A percentile compares a stretch with the other conserved stretches of the same genome.
Conservation (phyloP, 2,797 vertebrate species). For the Epinephelus awoara region DNA sequence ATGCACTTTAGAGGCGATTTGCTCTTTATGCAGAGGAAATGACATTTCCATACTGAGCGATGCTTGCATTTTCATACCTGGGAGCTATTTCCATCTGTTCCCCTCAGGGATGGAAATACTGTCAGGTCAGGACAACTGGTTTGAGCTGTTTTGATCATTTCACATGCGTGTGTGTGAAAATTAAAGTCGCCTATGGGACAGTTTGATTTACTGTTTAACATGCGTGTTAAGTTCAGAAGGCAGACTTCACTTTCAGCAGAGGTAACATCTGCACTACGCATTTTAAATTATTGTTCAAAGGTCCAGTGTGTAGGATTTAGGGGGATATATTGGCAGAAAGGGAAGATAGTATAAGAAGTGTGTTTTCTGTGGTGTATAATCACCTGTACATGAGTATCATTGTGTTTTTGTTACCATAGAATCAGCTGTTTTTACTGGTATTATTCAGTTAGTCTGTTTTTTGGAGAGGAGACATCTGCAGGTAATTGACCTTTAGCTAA, state of each 20-base stretch:
- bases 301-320: too few species aligned
- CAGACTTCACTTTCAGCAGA: background rate
- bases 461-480: too few species aligned
- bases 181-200: background rate
- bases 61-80: conserved; percentile 51
- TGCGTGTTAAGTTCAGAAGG: background rate
- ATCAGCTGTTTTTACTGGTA: too few species aligned
- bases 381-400: too few species aligned
- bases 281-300: background rate
- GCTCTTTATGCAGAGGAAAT: conserved; percentile 63
- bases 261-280: background rate
- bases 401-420: too few species aligned
- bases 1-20: conserved; percentile 50
- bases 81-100: conserved; percentile 54
- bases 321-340: too few species aligned
- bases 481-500: too few species aligned
- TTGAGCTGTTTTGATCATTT: conserved; percentile 21
- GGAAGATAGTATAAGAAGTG: too few species aligned
- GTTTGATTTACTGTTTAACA: conserved; percentile 6
- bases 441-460: too few species aligned
- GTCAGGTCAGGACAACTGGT: conserved; percentile 25
- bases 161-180: conserved; percentile 18
- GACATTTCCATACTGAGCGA: conserved; percentile 65
- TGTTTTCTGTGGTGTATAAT: too few species aligned
- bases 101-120: conserved; percentile 36